phyloP scores from a whole-genome alignment of 1,140 invertebrate genomes.

The Drosophila virilis region DNA sequence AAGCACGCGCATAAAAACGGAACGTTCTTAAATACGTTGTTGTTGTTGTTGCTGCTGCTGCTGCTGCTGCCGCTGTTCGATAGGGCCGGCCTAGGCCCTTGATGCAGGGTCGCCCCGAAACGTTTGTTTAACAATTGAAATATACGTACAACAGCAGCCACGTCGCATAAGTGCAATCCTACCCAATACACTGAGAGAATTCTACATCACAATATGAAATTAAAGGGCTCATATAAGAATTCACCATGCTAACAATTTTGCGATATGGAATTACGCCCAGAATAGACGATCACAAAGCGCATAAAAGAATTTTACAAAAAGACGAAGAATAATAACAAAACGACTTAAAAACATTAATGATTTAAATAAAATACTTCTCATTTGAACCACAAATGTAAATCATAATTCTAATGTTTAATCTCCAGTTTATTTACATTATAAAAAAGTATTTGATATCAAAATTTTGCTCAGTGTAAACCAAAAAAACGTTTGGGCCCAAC shows the following conservation, averaged over 20 bases:
- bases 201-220: not conserved
- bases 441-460: no score
- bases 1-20: constrained; percentile 63
- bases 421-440: no score
- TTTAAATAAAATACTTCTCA: not conserved
- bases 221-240: no score
- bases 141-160: constrained; percentile 32
- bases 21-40: constrained; percentile 3
- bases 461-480: constrained; percentile 15
- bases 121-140: constrained; percentile 74
- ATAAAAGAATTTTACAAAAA: no score
- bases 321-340: no score
- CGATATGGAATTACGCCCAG: no score
- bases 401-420: no score
- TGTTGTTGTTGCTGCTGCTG: constrained; percentile 3
- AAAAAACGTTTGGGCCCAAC: constrained; percentile 51
- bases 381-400: not conserved
- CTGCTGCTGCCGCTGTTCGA: constrained; percentile 18
- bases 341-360: not conserved
- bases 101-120: constrained; percentile 33
- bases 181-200: constrained; percentile 27
- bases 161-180: constrained; percentile 34
- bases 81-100: constrained; percentile 33
- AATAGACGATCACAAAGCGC: no score
- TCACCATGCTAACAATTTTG: no score